phyloP scores from a whole-genome alignment of 2,888 invertebrate genomes.

The Ecliptopera silaceata region DNA sequence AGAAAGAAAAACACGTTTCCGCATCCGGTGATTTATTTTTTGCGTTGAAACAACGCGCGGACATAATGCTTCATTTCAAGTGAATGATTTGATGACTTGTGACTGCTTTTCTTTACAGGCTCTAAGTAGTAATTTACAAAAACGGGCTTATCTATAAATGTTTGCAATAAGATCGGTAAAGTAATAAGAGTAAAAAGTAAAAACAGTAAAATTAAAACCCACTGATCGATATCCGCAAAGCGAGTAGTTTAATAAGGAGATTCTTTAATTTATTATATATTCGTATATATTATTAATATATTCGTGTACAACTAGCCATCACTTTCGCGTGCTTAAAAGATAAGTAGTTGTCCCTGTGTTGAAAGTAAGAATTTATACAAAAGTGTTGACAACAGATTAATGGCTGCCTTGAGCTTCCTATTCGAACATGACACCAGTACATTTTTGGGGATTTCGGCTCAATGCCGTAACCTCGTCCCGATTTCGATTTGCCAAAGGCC shows the following conservation, averaged over 20 bases:
- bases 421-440: conserved; percentile 38
- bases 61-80: conserved; percentile 31
- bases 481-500: conserved; percentile 2
- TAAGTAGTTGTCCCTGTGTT: conserved; percentile 14
- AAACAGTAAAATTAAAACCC: no score
- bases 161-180: no score
- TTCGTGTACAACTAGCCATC: no score
- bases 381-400: conserved; percentile 66
- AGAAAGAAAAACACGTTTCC: conserved; percentile 21
- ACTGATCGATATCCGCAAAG: no score
- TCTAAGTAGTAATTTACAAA: no score
- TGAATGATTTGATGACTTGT: conserved; percentile 43
- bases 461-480: conserved; percentile 15
- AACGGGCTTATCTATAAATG: no score
- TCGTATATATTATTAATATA: no score
- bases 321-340: no score
- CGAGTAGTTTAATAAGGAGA: no score
- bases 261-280: no score
- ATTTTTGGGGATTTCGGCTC: conserved; percentile 30
- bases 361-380: conserved; percentile 47
- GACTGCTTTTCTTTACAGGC: no score
- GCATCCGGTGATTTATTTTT: conserved; percentile 30
- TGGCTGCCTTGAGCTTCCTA: conserved; percentile 47
- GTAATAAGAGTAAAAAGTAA: no score
- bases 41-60: conserved; percentile 20